Evolutionary conservation across 2,888 invertebrate genomes (phyloP), one percentile per base, ranked within the genome.

Genomic region (Drosophila formosana): DNA sequence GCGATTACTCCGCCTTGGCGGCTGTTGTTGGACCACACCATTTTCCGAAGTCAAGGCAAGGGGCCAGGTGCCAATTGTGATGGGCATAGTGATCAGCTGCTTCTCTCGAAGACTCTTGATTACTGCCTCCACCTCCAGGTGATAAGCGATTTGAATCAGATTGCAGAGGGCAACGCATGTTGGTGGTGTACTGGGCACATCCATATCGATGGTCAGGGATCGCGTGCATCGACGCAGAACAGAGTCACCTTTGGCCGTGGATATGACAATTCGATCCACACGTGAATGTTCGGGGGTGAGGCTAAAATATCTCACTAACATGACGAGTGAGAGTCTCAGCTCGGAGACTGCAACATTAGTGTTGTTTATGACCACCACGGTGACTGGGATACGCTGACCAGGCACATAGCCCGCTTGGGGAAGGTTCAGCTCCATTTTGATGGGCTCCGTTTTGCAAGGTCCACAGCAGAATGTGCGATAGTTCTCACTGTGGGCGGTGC

Each of bases 351-450:
- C 77, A 9, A 88, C 81, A n/a, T 64, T 93, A 25, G 94, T 95
- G 45, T 93, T 93, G 90, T 95, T 95, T 66, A 94, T 94, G 3
- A 95, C 92, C 76, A 94, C 93, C 0, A 94, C 82, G 3, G 75
- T 81, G 3, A 91, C 78, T 0, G 89, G 81, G 26, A 92, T 91
- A 5, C 72, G 72, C 80, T 92, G 91, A 0, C 92, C 92, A 0
- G 92, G 90, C 13, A 91, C 92, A 69, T 80, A 92, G 2, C 92
- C 92, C 0, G 89, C 86, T 64, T 91, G 90, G 0, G 92, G 91
- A 13, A 92, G 68, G 51, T 86, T 81, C 3, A 91, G 50, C 28
- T 85, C 83, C 60, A 92, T 64, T 64, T 89, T 80, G 0, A 92
- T 52, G 0, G 92, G 90, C 3, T 79, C 88, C n/a, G 91, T 91